Evolutionary conservation across 2,113 vertebrate species (phyloP).

Genomic region (Cochlearius cochlearius): DNA sequence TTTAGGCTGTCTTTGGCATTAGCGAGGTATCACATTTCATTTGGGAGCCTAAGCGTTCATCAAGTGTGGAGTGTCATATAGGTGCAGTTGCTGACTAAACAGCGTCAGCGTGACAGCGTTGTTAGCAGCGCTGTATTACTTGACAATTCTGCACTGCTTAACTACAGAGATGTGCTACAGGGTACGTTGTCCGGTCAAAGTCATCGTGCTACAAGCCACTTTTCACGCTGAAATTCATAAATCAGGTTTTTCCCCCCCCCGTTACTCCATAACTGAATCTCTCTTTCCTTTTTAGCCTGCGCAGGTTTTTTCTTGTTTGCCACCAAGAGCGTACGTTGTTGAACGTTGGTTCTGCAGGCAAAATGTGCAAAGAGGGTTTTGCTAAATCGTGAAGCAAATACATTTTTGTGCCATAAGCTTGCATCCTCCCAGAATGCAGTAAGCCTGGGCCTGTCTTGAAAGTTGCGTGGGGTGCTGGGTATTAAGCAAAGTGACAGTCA

Average conservation of each 20-base stretch:
- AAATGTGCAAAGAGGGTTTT: not conserved
- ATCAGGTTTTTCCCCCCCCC: not conserved
- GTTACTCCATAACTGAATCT: not conserved
- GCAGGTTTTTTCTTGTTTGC: not conserved
- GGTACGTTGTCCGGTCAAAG: conserved; percentile 47
- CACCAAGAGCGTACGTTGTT: not conserved
- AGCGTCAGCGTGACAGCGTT: conserved; percentile 18
- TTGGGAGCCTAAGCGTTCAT: conserved; percentile 65
- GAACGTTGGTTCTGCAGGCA: not conserved
- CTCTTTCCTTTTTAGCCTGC: not conserved
- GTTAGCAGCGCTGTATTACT: conserved; percentile 47
- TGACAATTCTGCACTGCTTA: conserved; percentile 38
- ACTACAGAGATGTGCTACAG: not conserved
- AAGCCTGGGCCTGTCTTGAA: not conserved
- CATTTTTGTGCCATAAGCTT: not conserved
- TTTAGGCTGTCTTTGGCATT: conserved; percentile 33
- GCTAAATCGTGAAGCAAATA: not conserved
- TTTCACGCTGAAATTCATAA: not conserved
- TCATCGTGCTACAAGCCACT: not conserved
- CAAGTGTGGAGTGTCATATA: conserved; percentile 53
- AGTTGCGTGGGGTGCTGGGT: not conserved
- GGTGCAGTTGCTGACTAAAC: conserved; percentile 70
- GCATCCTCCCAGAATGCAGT: not conserved
- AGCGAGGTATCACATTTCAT: conserved; percentile 52
- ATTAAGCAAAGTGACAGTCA: conserved; percentile 8